phyloP scores from a whole-genome alignment of 2,888 invertebrate genomes.

The Sericinus montela region DNA sequence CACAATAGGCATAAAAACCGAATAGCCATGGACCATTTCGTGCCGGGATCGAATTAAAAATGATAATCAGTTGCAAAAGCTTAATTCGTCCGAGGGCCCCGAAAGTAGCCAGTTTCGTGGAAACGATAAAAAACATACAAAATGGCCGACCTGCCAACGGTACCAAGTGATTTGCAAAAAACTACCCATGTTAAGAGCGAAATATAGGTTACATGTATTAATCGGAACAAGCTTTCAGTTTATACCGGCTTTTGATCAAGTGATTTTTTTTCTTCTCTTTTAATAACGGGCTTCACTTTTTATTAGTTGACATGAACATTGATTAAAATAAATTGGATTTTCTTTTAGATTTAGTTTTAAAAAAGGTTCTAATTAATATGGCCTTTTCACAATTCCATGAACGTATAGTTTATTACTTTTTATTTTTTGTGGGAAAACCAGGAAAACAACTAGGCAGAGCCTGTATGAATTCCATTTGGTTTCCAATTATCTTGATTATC shows the following conservation, averaged over 20 bases:
- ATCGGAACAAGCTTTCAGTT: constrained; percentile 19
- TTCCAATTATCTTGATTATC: too few relatives aligned
- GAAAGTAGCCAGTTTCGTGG: constrained; percentile 40
- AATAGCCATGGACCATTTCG: constrained; percentile 33
- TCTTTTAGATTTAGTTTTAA: too few relatives aligned
- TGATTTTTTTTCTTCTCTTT: background rate
- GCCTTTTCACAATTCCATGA: too few relatives aligned
- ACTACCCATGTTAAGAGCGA: constrained; percentile 28
- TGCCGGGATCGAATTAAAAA: constrained; percentile 53
- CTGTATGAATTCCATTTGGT: too few relatives aligned
- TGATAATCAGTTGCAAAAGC: constrained; percentile 55
- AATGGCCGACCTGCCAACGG: constrained; percentile 41
- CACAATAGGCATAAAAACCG: constrained; percentile 21
- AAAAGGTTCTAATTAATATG: too few relatives aligned
- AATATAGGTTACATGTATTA: constrained; percentile 34
- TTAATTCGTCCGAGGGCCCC: constrained; percentile 42
- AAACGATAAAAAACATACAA: constrained; percentile 46
- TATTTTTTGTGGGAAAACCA: too few relatives aligned
- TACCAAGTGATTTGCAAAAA: constrained; percentile 45
- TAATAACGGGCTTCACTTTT: too few relatives aligned
- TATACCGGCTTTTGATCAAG: background rate
- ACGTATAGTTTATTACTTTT: too few relatives aligned
- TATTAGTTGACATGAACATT: too few relatives aligned
- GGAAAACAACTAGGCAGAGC: too few relatives aligned
- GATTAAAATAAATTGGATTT: too few relatives aligned